Conservation (phyloP, 2,113 vertebrate genomes). For the Pleuronectes platessa region DNA sequence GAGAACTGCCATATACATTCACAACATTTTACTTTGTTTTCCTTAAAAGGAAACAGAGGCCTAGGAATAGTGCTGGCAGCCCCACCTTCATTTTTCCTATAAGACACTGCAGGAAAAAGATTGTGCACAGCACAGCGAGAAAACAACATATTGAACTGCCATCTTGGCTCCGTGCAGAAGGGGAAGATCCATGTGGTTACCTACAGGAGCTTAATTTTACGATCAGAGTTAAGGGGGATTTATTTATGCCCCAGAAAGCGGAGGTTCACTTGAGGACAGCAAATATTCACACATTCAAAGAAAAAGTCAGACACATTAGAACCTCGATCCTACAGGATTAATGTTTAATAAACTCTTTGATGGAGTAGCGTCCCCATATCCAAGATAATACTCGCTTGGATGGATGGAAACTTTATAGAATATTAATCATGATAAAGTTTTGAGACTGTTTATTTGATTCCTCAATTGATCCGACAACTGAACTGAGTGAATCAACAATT, state of each 20-base stretch:
- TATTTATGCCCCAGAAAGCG: slow-evolving; percentile 34
- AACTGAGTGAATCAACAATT: not conserved
- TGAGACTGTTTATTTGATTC: not conserved
- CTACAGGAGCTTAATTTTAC: slow-evolving; percentile 33
- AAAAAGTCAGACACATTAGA: not conserved
- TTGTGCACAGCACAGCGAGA: slow-evolving; percentile 41
- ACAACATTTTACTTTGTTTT: not conserved
- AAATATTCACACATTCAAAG: not conserved
- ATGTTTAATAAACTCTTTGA: not conserved
- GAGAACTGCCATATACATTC: not conserved
- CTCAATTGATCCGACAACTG: not conserved
- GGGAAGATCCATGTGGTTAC: slow-evolving; percentile 28
- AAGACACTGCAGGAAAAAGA: slow-evolving; percentile 17
- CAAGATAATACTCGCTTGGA: not conserved
- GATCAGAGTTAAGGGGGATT: slow-evolving; percentile 42
- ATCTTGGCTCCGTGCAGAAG: slow-evolving; percentile 29
- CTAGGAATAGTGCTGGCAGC: not conserved
- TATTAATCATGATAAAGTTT: not conserved
- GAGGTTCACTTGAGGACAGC: slow-evolving; percentile 39
- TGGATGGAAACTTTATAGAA: not conserved
- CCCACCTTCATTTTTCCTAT: not conserved
- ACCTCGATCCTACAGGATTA: not conserved
- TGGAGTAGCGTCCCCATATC: not conserved
- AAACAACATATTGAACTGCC: slow-evolving; percentile 37
- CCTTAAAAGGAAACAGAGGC: slow-evolving; percentile 3